phyloP scores from a whole-genome alignment of 1,140 invertebrate species.

The Drosophila nigrodunni region DNA sequence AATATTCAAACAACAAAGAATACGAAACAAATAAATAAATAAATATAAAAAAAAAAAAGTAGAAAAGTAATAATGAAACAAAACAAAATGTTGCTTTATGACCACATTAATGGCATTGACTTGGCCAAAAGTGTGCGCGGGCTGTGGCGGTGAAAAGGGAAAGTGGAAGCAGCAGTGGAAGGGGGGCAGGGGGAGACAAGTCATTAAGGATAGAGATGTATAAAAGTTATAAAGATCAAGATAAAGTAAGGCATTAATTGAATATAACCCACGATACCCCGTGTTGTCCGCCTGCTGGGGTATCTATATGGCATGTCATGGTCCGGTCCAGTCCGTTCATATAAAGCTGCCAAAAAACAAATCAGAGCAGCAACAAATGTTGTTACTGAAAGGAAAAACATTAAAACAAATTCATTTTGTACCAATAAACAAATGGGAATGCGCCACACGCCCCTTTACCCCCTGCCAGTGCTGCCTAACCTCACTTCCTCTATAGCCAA shows the following conservation, averaged over 20 bases:
- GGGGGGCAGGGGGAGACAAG: background rate
- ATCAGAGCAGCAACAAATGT: background rate
- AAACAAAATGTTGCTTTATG: conserved; percentile 36
- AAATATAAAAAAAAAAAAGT: too few relatives aligned
- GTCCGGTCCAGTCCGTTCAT: conserved; percentile 29
- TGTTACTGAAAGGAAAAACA: conserved; percentile 38
- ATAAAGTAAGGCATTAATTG: conserved; percentile 65
- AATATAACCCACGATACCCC: conserved; percentile 2
- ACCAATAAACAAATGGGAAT: conserved; percentile 69
- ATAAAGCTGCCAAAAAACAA: conserved; percentile 47
- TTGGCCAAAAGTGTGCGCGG: conserved; percentile 9
- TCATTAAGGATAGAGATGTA: conserved; percentile 59
- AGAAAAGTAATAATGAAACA: background rate
- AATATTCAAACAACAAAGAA: background rate
- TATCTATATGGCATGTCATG: background rate
- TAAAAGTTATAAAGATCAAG: conserved; percentile 36
- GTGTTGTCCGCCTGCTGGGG: background rate
- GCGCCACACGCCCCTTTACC: conserved; percentile 25
- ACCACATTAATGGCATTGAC: conserved; percentile 41
- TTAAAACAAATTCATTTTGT: conserved; percentile 60
- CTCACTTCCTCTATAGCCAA: background rate
- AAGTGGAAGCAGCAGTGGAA: background rate
- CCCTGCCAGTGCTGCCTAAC: background rate
- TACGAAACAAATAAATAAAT: conserved; percentile 2
- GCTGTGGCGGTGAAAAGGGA: background rate